Conservation (phyloP, 1,140 invertebrate species). For the Cotesia chilonis region DNA sequence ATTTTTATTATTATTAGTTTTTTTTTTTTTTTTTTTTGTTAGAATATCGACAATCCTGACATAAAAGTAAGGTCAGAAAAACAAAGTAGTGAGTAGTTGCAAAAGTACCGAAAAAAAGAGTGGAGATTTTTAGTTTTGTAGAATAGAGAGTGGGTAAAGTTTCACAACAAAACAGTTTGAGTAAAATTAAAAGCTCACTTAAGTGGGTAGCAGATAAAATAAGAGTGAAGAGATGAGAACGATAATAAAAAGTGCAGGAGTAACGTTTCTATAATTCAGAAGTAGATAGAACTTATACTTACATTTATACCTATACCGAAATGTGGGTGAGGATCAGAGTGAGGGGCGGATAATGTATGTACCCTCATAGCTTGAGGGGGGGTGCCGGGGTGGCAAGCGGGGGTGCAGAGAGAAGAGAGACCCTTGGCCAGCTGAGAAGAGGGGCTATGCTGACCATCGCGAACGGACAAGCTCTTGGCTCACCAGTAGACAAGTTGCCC, state of each 20-base stretch:
- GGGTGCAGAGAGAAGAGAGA: constrained; percentile 41
- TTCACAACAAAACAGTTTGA: constrained; percentile 9
- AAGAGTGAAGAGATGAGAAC: neutral
- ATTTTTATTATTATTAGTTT: no score
- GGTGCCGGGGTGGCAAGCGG: constrained; percentile 35
- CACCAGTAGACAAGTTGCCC: constrained; percentile 59
- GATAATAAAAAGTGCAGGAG: constrained; percentile 27
- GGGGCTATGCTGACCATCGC: constrained; percentile 57
- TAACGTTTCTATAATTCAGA: constrained; percentile 60
- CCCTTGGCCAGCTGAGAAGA: constrained; percentile 51
- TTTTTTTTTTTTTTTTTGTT: no score
- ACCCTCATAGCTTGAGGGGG: constrained; percentile 49
- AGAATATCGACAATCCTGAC: no score
- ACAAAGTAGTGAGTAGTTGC: neutral
- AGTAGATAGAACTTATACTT: constrained; percentile 13
- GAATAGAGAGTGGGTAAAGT: constrained; percentile 26
- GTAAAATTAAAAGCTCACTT: constrained; percentile 54
- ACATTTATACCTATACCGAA: constrained; percentile 40
- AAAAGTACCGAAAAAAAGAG: neutral
- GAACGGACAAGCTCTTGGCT: constrained; percentile 52
- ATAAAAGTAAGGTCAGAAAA: neutral
- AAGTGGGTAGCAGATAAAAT: neutral
- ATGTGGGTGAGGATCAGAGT: constrained; percentile 45
- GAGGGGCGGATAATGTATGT: constrained; percentile 61
- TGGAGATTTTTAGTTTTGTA: neutral